Percentiles rank a stretch among this genome's conserved stretches.
Evolutionary conservation across 2,113 vertebrate genomes (phyloP).

Genomic region (Oenanthe oenanthe): DNA sequence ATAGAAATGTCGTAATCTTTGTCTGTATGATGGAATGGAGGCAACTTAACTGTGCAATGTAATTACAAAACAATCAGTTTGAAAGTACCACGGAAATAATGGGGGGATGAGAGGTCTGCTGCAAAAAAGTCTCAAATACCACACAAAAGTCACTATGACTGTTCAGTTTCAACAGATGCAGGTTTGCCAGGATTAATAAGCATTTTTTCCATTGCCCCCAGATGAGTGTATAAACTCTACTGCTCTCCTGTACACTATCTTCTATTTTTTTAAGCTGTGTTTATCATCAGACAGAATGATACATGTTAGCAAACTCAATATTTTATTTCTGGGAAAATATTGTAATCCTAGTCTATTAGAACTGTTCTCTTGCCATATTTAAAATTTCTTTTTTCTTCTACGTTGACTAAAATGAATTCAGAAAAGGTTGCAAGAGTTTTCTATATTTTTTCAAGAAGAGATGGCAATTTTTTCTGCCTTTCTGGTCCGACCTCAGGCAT

Average conservation of each 20-base stretch:
- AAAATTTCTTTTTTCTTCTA: not conserved
- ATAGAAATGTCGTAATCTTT: not conserved
- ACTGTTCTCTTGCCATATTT: not conserved
- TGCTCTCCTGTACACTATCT: not conserved
- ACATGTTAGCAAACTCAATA: accelerated
- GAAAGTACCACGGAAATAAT: not conserved
- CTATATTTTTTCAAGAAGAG: not conserved
- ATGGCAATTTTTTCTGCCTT: not conserved
- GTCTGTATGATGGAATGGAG: not conserved
- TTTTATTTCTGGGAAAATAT: not conserved
- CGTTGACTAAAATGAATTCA: not conserved
- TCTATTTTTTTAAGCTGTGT: not conserved
- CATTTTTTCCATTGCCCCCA: not conserved
- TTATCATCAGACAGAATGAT: not conserved
- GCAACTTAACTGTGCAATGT: not conserved
- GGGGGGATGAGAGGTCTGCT: not conserved
- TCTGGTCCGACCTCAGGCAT: not conserved
- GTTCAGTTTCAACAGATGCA: not conserved
- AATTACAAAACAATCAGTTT: not conserved
- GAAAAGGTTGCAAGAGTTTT: not conserved
- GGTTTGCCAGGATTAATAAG: not conserved
- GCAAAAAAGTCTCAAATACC: not conserved
- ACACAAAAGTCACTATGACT: not conserved
- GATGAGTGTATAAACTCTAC: not conserved
- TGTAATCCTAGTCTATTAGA: not conserved